Base-by-base conservation (phyloP, 2,797 vertebrate species). In the Alectoris magna region DNA sequence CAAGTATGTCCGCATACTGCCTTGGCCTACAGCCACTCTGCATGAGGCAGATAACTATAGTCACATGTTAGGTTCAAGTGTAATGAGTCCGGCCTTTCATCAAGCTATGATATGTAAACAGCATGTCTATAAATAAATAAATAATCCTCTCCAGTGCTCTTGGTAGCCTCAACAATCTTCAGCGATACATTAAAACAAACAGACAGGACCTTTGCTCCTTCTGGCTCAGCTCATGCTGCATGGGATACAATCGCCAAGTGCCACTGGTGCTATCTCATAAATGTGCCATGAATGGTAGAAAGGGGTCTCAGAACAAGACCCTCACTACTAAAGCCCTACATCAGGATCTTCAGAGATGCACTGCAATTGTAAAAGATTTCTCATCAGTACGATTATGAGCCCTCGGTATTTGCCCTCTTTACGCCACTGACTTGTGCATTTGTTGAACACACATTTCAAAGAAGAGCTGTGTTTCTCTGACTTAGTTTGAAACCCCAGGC, bases 81-180 rank as follows among this genome's bases (percentile, higher is more conserved):
- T 70, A 90, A 84, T 55, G 56, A 91, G 73, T 90, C 68, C 70
- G 81, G 73, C 82, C 93, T 89, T 88, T 94, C 87, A 84, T 92
- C 89, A 81, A 88, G 71, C 53, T 82, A 78, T 76, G 87, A 81
- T 91, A 82, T 73, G 53, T 76, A 95, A 95, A 95, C 64, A 92
- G 60, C 11, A 18, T 46, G 43, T 16, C 89, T 82, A 89, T 81
- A 95, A 94, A 95, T 94, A 96, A 96, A 95, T 76, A 96, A 95
- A 93, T 93, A 93, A 76, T 58, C 64, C 48, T 84, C 56, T 91
- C 60, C 85, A 91, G 29, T 58, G 83, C 41, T 95, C 53, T 92
- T 6, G 0, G 77, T 88, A 95, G 83, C 77, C 80, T 90, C 83
- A 92, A 84, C 87, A 88, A 62, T 56, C 11, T 93, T 89, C 82